Base-by-base conservation (phyloP, 2,888 invertebrate species). In the Drosophila anomelani region DNA sequence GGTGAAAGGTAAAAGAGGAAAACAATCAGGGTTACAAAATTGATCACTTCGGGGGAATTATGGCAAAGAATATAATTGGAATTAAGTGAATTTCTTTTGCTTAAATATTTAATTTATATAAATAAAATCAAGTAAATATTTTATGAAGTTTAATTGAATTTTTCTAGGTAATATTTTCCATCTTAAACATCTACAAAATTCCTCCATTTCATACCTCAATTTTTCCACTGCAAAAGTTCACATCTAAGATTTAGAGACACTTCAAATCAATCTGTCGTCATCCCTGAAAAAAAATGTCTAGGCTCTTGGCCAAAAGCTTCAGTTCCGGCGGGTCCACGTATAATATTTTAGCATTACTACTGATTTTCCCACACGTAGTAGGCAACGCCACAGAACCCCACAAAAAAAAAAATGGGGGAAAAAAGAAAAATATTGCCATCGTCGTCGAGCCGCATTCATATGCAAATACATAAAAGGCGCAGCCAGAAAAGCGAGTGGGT, bases 321-420 rank as follows among this genome's bases (percentile, higher is more conserved):
- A 54, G 58, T 43, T 69, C 61, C 70, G 49, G 69, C 66, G 57
- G 69, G 68, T 46, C 55, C 29, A 39, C 43, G 75, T 88, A 88
- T 85, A 86, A 88, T 81, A 85, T 88, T 86, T 88, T 81, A 86
- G 86, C 88, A 78, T 84, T 80, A 79, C 81, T 86, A 86, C 81
- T 88, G 85, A 83, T 85, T 73, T 79, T 70, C 77, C 77, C 78
- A 81, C 87, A 88, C 88, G 86, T 83, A 77, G 77, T 80, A 78
- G 80, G 83, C 81, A 67, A 66, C 63, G 77, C 76, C 78, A 71
- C 74, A 77, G n/a, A 49, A 6, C 17, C 23, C 32, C 12, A 13
- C 2, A n/a, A n/a, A 44, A 23, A n/a, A 43, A 17, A n/a, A 38
- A 46, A 59, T 64, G 55, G 79, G 70, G 76, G 29, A 71, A 78